Percentiles rank a stretch among this genome's conserved stretches.
These are phyloP conservation scores for Calliopum simillimum DNA, from an alignment of 2,888 invertebrate genomes.

Conservation along the genomic window DNA sequence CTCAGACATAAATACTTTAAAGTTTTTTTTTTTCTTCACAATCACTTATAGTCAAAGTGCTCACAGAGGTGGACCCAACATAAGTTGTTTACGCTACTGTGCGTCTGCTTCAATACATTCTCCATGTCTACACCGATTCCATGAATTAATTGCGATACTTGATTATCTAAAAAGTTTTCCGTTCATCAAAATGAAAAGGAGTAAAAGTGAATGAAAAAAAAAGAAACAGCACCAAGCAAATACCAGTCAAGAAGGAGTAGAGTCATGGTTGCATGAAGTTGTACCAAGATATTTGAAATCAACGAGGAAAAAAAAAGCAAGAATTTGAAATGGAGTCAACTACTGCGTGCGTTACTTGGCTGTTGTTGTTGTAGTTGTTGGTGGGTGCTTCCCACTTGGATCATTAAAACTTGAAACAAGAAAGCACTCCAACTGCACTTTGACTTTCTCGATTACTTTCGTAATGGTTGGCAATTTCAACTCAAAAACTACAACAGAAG, in stretches of 20 bases:
- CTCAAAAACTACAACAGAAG: too few relatives aligned
- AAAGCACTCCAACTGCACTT: constrained; percentile 49
- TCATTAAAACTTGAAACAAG: constrained; percentile 47
- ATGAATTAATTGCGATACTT: constrained; percentile 54
- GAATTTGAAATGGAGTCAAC: constrained; percentile 22
- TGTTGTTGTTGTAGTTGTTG: too few relatives aligned
- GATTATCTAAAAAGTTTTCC: constrained; percentile 52
- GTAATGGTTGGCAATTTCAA: constrained; percentile 43
- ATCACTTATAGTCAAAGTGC: not conserved
- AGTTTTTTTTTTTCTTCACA: too few relatives aligned
- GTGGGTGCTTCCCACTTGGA: constrained; percentile 42
- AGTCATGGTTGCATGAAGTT: not conserved
- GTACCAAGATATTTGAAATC: not conserved
- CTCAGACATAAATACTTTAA: too few relatives aligned
- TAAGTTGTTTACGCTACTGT: constrained; percentile 44
- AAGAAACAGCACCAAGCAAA: too few relatives aligned
- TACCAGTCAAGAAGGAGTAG: not conserved
- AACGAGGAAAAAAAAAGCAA: not conserved
- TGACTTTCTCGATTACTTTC: constrained; percentile 47
- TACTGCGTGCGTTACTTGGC: constrained; percentile 22
- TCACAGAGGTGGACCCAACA: not conserved
- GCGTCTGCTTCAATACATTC: constrained; percentile 42
- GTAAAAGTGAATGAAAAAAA: not conserved
- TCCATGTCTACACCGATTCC: constrained; percentile 47
- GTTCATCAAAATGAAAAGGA: constrained; percentile 41